Conservation (phyloP, 2,113 vertebrate genomes). For the Calidris pugnax region DNA sequence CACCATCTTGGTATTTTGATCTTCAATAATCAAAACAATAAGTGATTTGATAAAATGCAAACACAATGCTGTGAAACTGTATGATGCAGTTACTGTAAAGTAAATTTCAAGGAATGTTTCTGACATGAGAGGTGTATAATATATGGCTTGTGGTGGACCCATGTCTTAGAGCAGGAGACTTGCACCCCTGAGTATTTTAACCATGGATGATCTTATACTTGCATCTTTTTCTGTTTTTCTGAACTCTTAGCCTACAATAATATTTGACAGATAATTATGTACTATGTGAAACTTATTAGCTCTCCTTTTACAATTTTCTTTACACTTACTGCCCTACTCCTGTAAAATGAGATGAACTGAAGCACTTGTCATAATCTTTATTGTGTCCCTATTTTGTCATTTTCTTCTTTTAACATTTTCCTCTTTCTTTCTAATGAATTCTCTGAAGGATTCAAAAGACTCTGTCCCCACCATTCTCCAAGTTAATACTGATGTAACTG, state of each 20-base stretch:
- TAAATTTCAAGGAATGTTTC: background rate
- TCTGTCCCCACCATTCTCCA: background rate
- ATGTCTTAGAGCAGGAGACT: background rate
- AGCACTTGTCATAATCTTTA: background rate
- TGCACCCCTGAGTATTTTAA: background rate
- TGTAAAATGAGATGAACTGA: background rate
- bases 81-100: background rate
- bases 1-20: background rate
- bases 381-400: background rate
- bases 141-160: background rate
- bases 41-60: background rate
- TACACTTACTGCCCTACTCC: background rate
- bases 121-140: background rate
- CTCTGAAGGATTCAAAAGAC: background rate
- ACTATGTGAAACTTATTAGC: background rate
- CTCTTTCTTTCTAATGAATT: background rate
- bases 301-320: background rate
- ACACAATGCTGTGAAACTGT: background rate
- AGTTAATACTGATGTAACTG: background rate
- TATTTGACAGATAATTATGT: background rate
- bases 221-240: background rate
- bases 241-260: background rate
- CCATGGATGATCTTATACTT: background rate
- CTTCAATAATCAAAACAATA: background rate
- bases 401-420: background rate